These are phyloP conservation scores for Pristionchus maxplancki DNA, from an alignment of 2,888 invertebrate species.

Conservation along the genomic window DNA sequence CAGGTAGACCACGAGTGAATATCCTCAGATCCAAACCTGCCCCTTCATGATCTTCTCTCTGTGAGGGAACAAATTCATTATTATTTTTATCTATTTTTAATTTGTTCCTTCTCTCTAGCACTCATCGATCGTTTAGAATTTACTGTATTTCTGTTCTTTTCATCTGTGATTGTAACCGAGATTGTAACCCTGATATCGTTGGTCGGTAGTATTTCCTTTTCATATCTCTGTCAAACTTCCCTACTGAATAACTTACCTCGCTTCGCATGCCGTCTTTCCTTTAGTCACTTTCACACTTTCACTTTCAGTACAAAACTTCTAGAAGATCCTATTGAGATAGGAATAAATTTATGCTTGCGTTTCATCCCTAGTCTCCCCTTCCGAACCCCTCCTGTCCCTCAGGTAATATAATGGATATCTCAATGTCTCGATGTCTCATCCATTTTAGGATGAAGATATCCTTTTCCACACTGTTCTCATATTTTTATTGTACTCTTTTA, in stretches of 20 bases:
- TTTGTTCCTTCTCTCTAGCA: neutral
- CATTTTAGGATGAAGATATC: neutral
- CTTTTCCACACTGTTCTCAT: neutral
- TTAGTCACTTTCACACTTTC: neutral
- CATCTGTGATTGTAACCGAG: neutral
- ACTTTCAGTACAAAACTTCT: neutral
- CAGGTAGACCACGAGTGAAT: slow-evolving; percentile 3
- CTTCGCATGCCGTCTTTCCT: neutral
- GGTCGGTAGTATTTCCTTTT: neutral
- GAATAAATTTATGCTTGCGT: neutral
- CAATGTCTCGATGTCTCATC: neutral
- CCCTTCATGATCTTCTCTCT: neutral
- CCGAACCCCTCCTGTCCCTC: neutral
- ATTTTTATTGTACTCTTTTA: neutral
- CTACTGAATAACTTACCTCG: neutral
- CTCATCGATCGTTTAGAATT: neutral
- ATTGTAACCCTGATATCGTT: neutral
- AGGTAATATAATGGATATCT: neutral
- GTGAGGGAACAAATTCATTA: neutral
- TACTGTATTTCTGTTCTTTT: neutral
- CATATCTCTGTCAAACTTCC: neutral
- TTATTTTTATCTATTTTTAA: neutral
- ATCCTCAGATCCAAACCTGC: slow-evolving; percentile 36
- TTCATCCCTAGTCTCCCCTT: neutral
- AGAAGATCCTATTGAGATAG: neutral